phyloP scores from a whole-genome alignment of 2,797 vertebrate species.

The Gymnothorax reevesii region DNA sequence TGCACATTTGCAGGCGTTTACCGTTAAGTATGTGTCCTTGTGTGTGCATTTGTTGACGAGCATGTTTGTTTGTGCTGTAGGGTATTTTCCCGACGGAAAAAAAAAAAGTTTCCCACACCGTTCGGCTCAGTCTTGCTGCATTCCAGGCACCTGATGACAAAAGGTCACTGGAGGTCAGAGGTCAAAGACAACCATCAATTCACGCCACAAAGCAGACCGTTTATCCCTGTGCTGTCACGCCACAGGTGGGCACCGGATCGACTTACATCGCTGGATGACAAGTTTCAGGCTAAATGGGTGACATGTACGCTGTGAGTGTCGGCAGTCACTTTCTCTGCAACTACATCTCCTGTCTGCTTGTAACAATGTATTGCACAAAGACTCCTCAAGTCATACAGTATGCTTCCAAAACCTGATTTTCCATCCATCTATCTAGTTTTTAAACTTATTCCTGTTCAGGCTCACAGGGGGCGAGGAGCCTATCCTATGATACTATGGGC shows the following conservation, averaged over 20 bases:
- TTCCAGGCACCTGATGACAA: conserved; percentile 63
- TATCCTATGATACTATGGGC: no score
- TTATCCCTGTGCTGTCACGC: conserved; percentile 43
- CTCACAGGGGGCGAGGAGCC: no score
- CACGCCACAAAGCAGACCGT: conserved; percentile 53
- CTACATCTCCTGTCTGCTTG: background rate
- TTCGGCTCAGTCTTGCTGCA: conserved; percentile 34
- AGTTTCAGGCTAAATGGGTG: no score
- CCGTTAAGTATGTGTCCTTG: background rate
- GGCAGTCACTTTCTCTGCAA: background rate
- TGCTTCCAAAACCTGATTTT: background rate
- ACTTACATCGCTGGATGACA: conserved; percentile 1
- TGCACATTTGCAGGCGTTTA: background rate
- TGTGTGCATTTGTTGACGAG: background rate
- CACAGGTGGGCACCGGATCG: conserved; percentile 36
- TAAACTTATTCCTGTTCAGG: no score
- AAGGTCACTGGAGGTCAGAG: conserved; percentile 59
- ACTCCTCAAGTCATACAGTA: background rate
- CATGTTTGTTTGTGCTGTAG: conserved; percentile 20
- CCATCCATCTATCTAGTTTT: no score
- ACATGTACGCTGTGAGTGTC: background rate
- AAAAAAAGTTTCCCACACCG: conserved; percentile 25
- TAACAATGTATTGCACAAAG: background rate
- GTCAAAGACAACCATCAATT: conserved; percentile 52
- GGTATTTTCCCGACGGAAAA: conserved; percentile 28